Base-by-base conservation (phyloP, 2,113 vertebrate species). In the Dasyornis broadbenti region DNA sequence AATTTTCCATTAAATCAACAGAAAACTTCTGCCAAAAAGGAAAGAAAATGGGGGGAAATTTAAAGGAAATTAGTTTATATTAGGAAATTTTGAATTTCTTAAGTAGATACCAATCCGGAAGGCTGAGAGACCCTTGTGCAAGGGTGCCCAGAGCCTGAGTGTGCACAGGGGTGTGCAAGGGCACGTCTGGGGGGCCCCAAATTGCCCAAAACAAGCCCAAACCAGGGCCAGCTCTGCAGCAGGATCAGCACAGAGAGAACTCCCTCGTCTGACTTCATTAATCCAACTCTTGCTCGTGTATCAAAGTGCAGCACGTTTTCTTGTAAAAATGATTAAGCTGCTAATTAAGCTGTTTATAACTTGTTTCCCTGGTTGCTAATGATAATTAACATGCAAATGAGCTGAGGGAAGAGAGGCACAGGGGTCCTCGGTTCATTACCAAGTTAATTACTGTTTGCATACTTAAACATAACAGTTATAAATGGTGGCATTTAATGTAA, bases 321-420 rank as follows among this genome's bases (percentile, higher is more conserved):
- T 97, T 98, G 98, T 98, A 98, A 97, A 98, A 98, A 98, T 99
- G 98, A 99, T 98, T 98, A 93, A 97, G 98, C 97, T 98, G 97
- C 98, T 98, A 98, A 98, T 99, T 98, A 98, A 98, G 97, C 98
- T 98, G 97, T 98, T 98, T 98, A 98, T 98, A 98, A 98, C 97
- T 97, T 97, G 98, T 98, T 98, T 98, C 98, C 96, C 98, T 90
- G 94, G 98, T 98, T 79, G 97, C 98, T 98, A 98, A 98, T 99
- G 98, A 99, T 99, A 99, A 99, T 99, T 99, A 99, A 99, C 98
- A 99, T 99, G 99, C 98, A 99, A 99, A 99, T 99, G 96, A 99
- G 98, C 98, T 97, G 86, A 88, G 98, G 98, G 98, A 98, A 97
- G 98, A 98, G 97, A 98, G 98, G 97, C 98, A 95, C 97, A 95